phyloP scores from a whole-genome alignment of 2,797 vertebrate genomes.

The Cynopterus sphinx region DNA sequence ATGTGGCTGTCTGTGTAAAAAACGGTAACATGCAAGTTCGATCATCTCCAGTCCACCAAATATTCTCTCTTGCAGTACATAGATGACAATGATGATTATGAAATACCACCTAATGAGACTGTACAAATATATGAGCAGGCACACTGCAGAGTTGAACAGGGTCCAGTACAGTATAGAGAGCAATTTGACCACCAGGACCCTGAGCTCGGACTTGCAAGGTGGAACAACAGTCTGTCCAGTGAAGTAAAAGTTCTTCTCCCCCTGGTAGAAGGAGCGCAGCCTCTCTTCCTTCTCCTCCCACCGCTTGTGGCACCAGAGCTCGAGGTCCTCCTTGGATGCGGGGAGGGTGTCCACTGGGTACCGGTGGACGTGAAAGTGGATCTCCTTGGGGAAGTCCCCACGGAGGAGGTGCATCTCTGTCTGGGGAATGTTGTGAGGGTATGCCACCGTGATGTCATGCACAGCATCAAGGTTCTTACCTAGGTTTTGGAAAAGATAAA shows the following conservation, averaged over 20 bases:
- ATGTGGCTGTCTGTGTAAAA: conserved; percentile 80
- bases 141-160: conserved; percentile 87
- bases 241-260: conserved; percentile 86
- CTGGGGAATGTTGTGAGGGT: conserved; percentile 97
- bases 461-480: conserved; percentile 96
- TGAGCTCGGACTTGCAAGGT: conserved; percentile 95
- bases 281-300: conserved; percentile 96
- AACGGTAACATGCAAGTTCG: conserved; percentile 92
- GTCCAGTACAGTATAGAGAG: conserved; percentile 95
- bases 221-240: conserved; percentile 87
- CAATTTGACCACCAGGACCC: conserved; percentile 91
- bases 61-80: conserved; percentile 89
- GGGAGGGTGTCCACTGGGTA: conserved; percentile 91
- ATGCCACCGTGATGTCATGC: conserved; percentile 97
- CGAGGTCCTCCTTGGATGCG: conserved; percentile 86
- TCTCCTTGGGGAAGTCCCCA: conserved; percentile 95
- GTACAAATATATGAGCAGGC: conserved; percentile 89
- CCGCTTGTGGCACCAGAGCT: conserved; percentile 94
- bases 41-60: conserved; percentile 95
- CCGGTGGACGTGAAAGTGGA: conserved; percentile 95
- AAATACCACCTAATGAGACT: conserved; percentile 90
- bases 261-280: conserved; percentile 91
- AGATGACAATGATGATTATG: conserved; percentile 86
- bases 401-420: conserved; percentile 94
- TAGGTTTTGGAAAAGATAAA: conserved; percentile 76